phyloP scores from a whole-genome alignment of 1,140 invertebrate genomes.

The Drosophila rufa region DNA sequence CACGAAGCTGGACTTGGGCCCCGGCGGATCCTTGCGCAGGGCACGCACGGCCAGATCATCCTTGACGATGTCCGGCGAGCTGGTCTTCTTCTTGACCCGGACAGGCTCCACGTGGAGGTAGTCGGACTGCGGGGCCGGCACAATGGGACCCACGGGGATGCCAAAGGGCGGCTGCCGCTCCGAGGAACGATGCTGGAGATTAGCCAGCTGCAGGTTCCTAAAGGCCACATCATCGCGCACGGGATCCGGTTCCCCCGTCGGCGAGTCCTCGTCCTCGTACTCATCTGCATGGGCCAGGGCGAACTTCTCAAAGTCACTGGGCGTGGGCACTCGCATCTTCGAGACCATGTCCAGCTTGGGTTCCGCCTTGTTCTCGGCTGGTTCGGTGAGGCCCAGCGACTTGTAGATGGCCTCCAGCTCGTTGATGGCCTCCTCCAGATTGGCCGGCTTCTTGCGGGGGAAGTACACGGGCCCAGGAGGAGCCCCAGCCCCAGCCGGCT shows the following conservation, averaged over 20 bases:
- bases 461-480: constrained; percentile 74
- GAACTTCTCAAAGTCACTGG: constrained; percentile 81
- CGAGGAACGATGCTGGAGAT: constrained; percentile 89
- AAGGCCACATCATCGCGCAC: constrained; percentile 93
- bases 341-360: constrained; percentile 86
- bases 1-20: constrained; percentile 57
- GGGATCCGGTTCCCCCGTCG: constrained; percentile 91
- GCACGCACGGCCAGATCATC: constrained; percentile 95
- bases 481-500: constrained; percentile 27
- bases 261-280: constrained; percentile 85
- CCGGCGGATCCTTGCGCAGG: constrained; percentile 90
- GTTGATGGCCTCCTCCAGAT: constrained; percentile 93
- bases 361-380: constrained; percentile 90
- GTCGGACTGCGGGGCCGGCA: constrained; percentile 90
- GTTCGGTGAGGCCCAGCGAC: constrained; percentile 92
- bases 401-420: constrained; percentile 96
- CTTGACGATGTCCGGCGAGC: constrained; percentile 91
- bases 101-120: constrained; percentile 90
- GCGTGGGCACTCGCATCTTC: constrained; percentile 87
- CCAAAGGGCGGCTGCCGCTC: constrained; percentile 96
- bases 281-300: constrained; percentile 76
- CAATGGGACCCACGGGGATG: constrained; percentile 93
- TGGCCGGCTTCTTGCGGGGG: constrained; percentile 88
- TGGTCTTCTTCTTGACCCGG: constrained; percentile 79
- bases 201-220: constrained; percentile 91